Evolutionary conservation across 2,113 vertebrate genomes (phyloP).

Genomic region (Condylura cristata): DNA sequence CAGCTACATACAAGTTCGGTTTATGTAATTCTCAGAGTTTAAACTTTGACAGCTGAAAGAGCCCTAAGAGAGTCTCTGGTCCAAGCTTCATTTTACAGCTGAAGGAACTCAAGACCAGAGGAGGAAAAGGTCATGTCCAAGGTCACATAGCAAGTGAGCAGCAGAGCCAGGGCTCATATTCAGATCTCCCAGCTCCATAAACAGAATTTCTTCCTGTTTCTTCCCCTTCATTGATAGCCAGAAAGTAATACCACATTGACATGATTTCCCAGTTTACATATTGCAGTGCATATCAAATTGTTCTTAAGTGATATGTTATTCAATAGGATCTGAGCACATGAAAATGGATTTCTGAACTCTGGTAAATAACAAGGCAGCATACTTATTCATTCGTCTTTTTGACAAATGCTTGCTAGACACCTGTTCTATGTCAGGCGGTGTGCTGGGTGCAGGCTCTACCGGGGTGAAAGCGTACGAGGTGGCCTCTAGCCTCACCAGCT

Average conservation of each 20-base stretch:
- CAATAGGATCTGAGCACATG: constrained; percentile 52
- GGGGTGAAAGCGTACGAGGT: background rate
- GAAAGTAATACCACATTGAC: constrained; percentile 19
- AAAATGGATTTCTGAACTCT: constrained; percentile 38
- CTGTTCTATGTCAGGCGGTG: background rate
- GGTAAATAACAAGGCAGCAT: background rate
- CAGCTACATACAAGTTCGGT: background rate
- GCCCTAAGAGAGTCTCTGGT: constrained; percentile 38
- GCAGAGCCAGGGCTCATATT: background rate
- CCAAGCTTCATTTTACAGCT: constrained; percentile 69
- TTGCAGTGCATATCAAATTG: constrained; percentile 31
- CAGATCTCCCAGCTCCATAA: background rate
- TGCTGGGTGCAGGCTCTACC: background rate
- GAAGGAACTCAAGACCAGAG: constrained; percentile 49
- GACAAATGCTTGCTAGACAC: background rate
- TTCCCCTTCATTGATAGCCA: background rate
- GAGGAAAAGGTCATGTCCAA: constrained; percentile 46
- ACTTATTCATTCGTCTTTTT: background rate
- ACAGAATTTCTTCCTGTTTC: background rate
- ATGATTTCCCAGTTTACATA: constrained; percentile 49
- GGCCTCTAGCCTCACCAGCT: background rate
- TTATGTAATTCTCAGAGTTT: constrained; percentile 45
- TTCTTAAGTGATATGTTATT: constrained; percentile 56
- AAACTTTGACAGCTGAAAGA: constrained; percentile 44
- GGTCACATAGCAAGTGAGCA: constrained; percentile 24